Conservation (phyloP, 2,797 vertebrate genomes). For the Pseudochirops cupreus region DNA sequence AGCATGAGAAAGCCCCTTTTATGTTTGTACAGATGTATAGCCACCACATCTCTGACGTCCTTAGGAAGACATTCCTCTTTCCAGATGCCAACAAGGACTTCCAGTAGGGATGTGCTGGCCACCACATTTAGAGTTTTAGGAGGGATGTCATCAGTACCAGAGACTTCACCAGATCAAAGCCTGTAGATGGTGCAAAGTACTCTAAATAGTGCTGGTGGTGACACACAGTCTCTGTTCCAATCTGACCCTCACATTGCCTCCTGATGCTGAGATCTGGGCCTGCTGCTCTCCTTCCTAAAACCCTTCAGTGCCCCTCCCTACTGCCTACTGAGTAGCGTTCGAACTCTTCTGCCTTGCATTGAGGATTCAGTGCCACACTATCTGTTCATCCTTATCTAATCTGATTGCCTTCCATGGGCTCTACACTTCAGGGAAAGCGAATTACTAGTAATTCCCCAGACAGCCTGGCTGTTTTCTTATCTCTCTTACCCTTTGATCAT, state of each 20-base stretch:
- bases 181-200: neutral
- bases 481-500: neutral
- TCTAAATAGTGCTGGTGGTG: neutral
- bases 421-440: neutral
- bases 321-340: neutral
- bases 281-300: neutral
- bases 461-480: neutral
- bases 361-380: neutral
- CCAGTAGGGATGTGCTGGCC: neutral
- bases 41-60: neutral
- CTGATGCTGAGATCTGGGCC: neutral
- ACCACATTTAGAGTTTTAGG: neutral
- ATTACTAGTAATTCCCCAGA: neutral
- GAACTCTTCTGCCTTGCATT: neutral
- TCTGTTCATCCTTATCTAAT: neutral
- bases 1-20: neutral
- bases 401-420: neutral
- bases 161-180: neutral
- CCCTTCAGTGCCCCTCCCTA: neutral
- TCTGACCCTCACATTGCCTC: neutral
- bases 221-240: neutral
- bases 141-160: neutral
- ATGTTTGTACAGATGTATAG: neutral
- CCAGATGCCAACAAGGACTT: neutral
- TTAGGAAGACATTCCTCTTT: neutral